Conservation (phyloP, 1,140 invertebrate genomes). For the Heliothis subflexa region DNA sequence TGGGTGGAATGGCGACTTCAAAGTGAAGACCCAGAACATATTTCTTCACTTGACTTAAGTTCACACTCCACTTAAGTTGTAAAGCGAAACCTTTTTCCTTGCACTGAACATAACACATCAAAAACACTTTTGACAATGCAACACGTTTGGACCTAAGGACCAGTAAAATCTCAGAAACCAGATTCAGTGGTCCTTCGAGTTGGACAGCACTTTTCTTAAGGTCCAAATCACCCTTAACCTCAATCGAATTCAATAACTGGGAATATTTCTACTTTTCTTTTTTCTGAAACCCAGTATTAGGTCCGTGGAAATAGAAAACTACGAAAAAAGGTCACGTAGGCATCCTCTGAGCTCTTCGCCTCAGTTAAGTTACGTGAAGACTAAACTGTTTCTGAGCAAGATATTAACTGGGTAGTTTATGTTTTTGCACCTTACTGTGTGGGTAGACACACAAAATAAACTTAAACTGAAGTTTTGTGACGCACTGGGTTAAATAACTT, state of each 20-base stretch:
- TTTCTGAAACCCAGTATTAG: background rate
- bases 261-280: background rate
- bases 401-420: constrained; percentile 12
- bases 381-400: constrained; percentile 14
- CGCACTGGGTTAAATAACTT: background rate
- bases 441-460: constrained; percentile 11
- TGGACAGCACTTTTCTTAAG: background rate
- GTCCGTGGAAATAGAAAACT: background rate
- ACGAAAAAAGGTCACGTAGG: background rate
- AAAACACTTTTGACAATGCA: too few species aligned
- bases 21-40: too few species aligned
- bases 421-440: constrained; percentile 3
- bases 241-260: constrained; percentile 15
- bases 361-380: background rate
- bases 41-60: too few species aligned
- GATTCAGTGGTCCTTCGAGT: background rate
- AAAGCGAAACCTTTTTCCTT: too few species aligned
- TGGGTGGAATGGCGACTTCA: too few species aligned
- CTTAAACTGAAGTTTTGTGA: background rate
- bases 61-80: too few species aligned
- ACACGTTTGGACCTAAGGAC: too few species aligned
- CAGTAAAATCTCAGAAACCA: background rate
- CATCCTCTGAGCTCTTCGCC: too few species aligned
- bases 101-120: too few species aligned
- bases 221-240: background rate